Base-by-base conservation (phyloP, 2,113 vertebrate species). In the Neofelis nebulosa region DNA sequence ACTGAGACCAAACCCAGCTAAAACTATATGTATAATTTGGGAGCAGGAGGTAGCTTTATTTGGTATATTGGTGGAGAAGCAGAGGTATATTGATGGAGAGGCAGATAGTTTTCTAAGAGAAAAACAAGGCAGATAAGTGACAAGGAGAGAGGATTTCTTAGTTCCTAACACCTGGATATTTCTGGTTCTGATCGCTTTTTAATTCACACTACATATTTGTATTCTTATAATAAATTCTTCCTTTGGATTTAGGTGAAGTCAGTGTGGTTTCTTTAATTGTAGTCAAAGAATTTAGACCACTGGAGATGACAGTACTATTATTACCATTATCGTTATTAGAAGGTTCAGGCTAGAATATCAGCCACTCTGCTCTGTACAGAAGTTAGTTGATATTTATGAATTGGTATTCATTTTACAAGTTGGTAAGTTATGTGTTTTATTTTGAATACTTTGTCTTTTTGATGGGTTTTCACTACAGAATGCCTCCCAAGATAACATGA, bases 351-450 rank as follows among this genome's bases (percentile, higher is more conserved):
- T 90, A 33, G 27, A 33, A 91, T 41, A 79, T 27, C 23, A 87
- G 68, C 31, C 79, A 31, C 65, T 66, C 50, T 85, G 12, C 41
- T 73, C 63, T 88, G 2, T 66, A 38, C 3, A 38, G 29, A 89
- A 61, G 31, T 79, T 88, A 74, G 57, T 27, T 84, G 41, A 61
- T 45, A 19, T 83, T 57, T 97, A 12, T 45, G 45, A 78, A 82
- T 76, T 92, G 82, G 89, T 92, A 61, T 87, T 95, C 63, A 66
- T 79, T 93, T 95, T 76, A 57, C 11, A 78, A 82, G 8, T 65
- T 36, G 23, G 18, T 41, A 71, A 81, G 33, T 16, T 55, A 18
- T 57, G 10, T 27, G 73, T 74, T 45, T 48, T 50, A 33, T 55
- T 93, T 76, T 50, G 45, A 71, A 4, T 31, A 90, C 4, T 83